Evolutionary conservation across 2,113 vertebrate species (phyloP).

Genomic region (Oxygymnocypris stewartii): DNA sequence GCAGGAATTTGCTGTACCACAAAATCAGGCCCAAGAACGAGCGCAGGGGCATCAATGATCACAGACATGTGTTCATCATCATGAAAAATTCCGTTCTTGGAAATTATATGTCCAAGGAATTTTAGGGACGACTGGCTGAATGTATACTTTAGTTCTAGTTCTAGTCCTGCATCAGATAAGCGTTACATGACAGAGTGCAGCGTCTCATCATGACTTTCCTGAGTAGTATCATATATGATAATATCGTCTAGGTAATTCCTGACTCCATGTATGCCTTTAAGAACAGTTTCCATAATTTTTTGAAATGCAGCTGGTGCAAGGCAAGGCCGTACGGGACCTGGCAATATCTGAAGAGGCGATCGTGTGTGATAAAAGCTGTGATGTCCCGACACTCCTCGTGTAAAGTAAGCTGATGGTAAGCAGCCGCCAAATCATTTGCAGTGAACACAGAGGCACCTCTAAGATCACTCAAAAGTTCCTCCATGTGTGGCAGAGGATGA

Average conservation of each 20-base stretch:
- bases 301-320: neutral
- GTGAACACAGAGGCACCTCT: neutral
- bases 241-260: neutral
- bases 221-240: neutral
- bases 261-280: neutral
- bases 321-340: neutral
- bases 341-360: neutral
- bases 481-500: neutral
- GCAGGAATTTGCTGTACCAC: neutral
- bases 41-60: neutral
- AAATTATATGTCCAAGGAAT: neutral
- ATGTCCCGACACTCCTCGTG: neutral
- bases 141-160: neutral
- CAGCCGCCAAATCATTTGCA: neutral
- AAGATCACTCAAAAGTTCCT: neutral
- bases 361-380: neutral
- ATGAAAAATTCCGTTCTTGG: neutral
- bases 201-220: neutral
- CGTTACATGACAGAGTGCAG: neutral
- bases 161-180: neutral
- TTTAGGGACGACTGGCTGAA: neutral
- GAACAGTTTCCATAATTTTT: neutral
- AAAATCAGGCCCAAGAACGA: neutral
- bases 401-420: neutral
- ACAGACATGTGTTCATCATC: neutral